Base-by-base conservation (phyloP, 1,140 invertebrate species). In the Samia ricini region DNA sequence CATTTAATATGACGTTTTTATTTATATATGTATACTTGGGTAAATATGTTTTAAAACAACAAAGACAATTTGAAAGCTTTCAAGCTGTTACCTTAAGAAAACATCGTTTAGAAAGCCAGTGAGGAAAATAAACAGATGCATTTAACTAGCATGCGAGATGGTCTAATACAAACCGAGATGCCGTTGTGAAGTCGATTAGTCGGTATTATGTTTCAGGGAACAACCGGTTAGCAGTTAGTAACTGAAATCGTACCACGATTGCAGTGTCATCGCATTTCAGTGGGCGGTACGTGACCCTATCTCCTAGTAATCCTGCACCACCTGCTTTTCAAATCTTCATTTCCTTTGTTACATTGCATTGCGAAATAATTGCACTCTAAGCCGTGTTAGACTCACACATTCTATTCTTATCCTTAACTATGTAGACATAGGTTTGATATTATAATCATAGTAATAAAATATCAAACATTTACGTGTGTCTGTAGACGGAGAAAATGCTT, bases 231-330 rank as follows among this genome's bases (percentile, higher is more conserved):
- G 64, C 66, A 68, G 77, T 82, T 85, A 69, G 69, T 75, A 77
- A 71, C 64, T 81, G 74, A 71, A 74, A 63, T 62, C 68, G 76
- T 71, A 71, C 56, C 64, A 71, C 67, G 74, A 83, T 85, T 83
- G 83, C 80, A 82, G 61, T 85, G 85, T 89, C 86, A 80, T 87
- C 83, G 78, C 86, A 87, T 86, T 74, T 83, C 78, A 84, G 79
- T 62, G 64, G 69, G 56, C 68, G 58, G 68, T 75, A 89, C 86
- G 86, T 89, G 86, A 89, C 81, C 79, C 81, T 73, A 87, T 89
- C 80, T 83, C 59, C 68, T 59, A 56, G 76, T 86, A 87, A 86
- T 83, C 83, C 83, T 69, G 58, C 72, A 74, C 79, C 85, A 87
- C 84, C 84, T 89, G 84, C 79, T 83, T 85, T 82, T 85, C 78